These are phyloP conservation scores for Masticophis lateralis DNA, from an alignment of 2,797 vertebrate species.

Conservation along the genomic window DNA sequence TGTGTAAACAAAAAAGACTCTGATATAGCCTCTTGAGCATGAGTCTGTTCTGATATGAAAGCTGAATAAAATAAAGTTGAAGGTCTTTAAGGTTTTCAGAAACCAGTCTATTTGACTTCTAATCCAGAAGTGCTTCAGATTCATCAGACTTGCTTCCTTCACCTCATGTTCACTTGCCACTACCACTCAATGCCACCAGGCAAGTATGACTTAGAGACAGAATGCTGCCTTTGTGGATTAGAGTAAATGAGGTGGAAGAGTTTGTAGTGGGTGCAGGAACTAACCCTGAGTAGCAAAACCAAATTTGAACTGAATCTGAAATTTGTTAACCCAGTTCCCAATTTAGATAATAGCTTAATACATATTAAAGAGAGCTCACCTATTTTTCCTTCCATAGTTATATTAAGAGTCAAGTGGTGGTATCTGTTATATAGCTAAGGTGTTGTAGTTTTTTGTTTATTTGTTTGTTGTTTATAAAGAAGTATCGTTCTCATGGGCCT, in stretches of 20 bases:
- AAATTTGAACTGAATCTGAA: not conserved
- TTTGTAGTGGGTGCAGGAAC: not conserved
- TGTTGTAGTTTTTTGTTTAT: not conserved
- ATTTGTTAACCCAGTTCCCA: not conserved
- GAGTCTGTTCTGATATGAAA: not conserved
- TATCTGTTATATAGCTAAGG: not conserved
- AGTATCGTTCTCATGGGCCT: not conserved
- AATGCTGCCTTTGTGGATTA: not conserved
- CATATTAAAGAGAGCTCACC: not conserved
- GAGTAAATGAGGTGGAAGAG: not conserved
- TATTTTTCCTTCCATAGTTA: not conserved
- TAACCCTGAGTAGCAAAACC: not conserved
- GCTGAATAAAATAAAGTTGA: not conserved
- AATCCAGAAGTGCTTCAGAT: not conserved
- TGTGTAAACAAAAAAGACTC: not conserved
- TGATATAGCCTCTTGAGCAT: not conserved
- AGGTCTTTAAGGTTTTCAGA: not conserved
- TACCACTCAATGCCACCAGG: not conserved
- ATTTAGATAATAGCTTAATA: not conserved
- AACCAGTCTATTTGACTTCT: not conserved
- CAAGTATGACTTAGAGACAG: not conserved
- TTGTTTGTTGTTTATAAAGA: not conserved
- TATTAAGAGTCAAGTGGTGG: not conserved
- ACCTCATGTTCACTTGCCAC: not conserved
- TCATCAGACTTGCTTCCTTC: not conserved